Evolutionary conservation across 2,113 vertebrate genomes (phyloP).

Genomic region (Oncorhynchus clarkii): DNA sequence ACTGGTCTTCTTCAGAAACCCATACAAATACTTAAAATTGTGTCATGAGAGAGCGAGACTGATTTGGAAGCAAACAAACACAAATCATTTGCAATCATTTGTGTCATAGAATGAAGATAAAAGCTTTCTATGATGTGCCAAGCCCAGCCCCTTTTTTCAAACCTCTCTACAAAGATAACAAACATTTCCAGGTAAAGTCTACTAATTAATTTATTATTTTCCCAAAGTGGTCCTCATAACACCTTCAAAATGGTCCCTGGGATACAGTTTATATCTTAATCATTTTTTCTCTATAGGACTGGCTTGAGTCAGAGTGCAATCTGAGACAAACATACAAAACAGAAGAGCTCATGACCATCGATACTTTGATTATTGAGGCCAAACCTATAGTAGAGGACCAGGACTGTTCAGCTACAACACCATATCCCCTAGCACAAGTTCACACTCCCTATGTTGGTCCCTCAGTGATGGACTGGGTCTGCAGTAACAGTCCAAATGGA

Average conservation of each 20-base stretch:
- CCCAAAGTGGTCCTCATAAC: neutral
- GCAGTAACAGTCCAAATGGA: neutral
- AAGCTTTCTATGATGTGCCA: neutral
- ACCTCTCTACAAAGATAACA: neutral
- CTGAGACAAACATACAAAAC: neutral
- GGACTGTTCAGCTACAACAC: neutral
- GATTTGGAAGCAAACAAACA: neutral
- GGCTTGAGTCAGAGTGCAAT: neutral
- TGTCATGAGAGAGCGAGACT: conserved; percentile 1
- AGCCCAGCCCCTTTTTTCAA: neutral
- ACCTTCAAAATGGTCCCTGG: neutral
- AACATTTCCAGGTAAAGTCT: neutral
- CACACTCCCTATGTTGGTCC: neutral
- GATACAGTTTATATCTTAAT: neutral
- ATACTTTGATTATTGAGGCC: conserved; percentile 1
- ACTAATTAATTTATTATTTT: neutral
- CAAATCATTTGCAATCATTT: neutral
- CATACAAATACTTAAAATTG: conserved; percentile 4
- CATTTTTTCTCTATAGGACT: neutral
- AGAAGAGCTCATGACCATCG: neutral
- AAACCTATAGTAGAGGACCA: neutral
- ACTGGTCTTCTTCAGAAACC: neutral
- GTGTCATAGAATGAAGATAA: conserved; percentile 1
- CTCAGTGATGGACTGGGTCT: conserved; percentile 1
- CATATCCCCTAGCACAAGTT: neutral